These are phyloP conservation scores for Luperina testacea DNA, from an alignment of 2,888 invertebrate species.

Conservation along the genomic window DNA sequence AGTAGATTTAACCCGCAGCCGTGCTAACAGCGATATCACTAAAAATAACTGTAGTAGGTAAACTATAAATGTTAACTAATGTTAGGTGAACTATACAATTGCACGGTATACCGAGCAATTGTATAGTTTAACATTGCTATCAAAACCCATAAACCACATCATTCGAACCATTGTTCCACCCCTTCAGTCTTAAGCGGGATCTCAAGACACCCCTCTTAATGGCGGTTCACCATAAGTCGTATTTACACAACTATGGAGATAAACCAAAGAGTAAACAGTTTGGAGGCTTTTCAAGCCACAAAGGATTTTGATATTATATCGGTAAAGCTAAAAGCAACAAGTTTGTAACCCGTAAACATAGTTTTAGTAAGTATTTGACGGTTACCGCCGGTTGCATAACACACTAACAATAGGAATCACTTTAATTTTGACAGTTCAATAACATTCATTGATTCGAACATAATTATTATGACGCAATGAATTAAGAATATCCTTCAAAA, in stretches of 20 bases:
- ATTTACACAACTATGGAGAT: slow-evolving; percentile 31
- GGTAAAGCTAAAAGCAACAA: slow-evolving; percentile 6
- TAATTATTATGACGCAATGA: not conserved
- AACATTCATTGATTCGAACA: not conserved
- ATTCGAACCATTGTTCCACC: slow-evolving; percentile 37
- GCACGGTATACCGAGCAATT: not conserved
- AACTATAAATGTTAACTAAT: not conserved
- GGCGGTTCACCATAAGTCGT: slow-evolving; percentile 26
- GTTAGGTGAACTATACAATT: not conserved
- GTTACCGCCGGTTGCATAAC: not conserved
- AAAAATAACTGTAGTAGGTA: not conserved
- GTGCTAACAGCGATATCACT: no score
- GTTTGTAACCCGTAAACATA: not conserved
- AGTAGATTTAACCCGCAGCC: no score
- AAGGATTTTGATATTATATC: slow-evolving; percentile 1
- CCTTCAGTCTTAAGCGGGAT: slow-evolving; percentile 30
- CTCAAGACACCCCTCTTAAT: slow-evolving; percentile 36
- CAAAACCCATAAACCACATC: slow-evolving; percentile 32
- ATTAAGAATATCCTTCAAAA: not conserved
- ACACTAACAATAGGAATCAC: not conserved
- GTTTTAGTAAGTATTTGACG: not conserved
- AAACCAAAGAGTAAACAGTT: slow-evolving; percentile 11
- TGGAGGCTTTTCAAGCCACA: slow-evolving; percentile 8
- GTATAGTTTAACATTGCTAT: not conserved
- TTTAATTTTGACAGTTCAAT: not conserved